phyloP scores from a whole-genome alignment of 2,797 vertebrate species.

The Sciaenops ocellatus region DNA sequence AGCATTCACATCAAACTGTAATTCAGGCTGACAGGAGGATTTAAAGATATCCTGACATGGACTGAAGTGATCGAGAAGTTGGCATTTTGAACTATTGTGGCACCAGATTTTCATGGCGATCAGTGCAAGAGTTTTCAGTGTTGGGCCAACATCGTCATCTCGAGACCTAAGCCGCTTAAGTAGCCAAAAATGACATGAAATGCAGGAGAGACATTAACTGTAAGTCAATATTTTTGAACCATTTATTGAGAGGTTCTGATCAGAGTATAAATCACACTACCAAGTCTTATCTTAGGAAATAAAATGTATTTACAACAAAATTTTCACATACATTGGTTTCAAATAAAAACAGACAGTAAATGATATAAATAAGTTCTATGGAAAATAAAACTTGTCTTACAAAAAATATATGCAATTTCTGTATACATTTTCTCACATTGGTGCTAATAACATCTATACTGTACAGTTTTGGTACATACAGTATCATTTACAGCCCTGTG shows the following conservation, averaged over 20 bases:
- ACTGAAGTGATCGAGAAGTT: background rate
- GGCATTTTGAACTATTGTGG: background rate
- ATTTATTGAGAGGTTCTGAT: slow-evolving; percentile 98
- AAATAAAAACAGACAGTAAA: slow-evolving; percentile 91
- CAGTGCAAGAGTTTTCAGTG: background rate
- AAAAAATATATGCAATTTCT: slow-evolving; percentile 96
- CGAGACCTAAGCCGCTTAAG: background rate
- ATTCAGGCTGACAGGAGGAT: background rate
- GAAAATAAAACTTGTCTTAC: slow-evolving; percentile 98
- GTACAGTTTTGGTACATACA: slow-evolving; percentile 92
- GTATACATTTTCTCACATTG: slow-evolving; percentile 92
- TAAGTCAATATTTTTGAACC: slow-evolving; percentile 91
- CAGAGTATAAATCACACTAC: slow-evolving; percentile 99
- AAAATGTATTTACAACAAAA: slow-evolving; percentile 98
- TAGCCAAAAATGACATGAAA: slow-evolving; percentile 11
- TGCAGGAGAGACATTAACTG: slow-evolving; percentile 39
- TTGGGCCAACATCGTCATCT: background rate
- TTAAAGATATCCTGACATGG: background rate
- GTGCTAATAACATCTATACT: slow-evolving; percentile 94
- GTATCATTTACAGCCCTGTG: slow-evolving; percentile 85
- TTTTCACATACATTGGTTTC: slow-evolving; percentile 91
- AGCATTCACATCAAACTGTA: background rate
- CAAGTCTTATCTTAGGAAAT: slow-evolving; percentile 90
- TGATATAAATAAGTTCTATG: slow-evolving; percentile 99
- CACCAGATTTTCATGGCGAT: background rate